Evolutionary conservation across 2,113 vertebrate genomes (phyloP), one percentile per base, ranked within the genome.

Genomic region (Leucoraja erinaceus): DNA sequence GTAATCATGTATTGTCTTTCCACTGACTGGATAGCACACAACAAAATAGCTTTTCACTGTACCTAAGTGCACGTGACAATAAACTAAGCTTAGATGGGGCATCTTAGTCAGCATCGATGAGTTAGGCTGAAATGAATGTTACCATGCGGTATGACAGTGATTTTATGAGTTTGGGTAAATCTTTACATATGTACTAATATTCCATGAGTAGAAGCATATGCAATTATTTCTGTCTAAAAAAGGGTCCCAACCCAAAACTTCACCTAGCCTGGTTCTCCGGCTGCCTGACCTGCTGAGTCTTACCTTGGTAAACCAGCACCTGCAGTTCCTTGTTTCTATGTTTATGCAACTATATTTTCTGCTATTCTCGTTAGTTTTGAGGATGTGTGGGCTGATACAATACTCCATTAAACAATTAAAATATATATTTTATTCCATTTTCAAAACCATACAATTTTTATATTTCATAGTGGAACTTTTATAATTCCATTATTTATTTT

Each of bases 131-230:
- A 47, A 47, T 47, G 38, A 47, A 47, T 47, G 38, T 47, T 47
- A 47, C 38, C 38, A 3, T 47, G 38, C 38, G 38, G 38, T 47
- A 47, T 47, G 38, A 47, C 38, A 47, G 38, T 47, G 38, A 84
- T 84, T 84, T 84, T 11, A 84, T 54, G 12, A 59, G 56, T 56
- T 54, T 84, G 54, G 81, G 20, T 84, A 84, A 84, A 84, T 84
- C 81, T 54, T 84, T 20, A 18, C 11, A 56, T 54, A 28, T 84
- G 56, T 59, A 54, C 22, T 84, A 54, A 84, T 10, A 84, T 10
- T 56, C 81, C 77, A 84, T 56, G 59, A 25, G 54, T 59, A n/a
- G 81, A 28, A 59, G 25, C 54, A 84, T 84, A n/a, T 59, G 56
- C 28, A 59, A n/a, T 59, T 84, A 84, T 59, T 84, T 47, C 38